These are phyloP conservation scores for Cranoglanis bouderius DNA, from an alignment of 2,113 vertebrate species.

Conservation along the genomic window DNA sequence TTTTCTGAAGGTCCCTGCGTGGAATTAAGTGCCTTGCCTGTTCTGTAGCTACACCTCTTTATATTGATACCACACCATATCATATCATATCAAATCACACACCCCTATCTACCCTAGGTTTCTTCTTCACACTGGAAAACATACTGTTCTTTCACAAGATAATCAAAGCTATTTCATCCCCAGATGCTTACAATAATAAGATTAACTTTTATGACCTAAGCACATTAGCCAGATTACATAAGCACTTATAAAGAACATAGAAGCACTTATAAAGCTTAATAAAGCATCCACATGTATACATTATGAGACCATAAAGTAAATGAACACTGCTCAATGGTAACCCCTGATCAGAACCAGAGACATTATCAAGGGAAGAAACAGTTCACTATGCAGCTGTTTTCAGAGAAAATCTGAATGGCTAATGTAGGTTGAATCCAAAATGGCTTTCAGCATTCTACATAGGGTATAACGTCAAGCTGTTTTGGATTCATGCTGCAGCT, in stretches of 20 bases:
- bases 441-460: neutral
- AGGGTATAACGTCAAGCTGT: neutral
- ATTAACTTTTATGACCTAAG: neutral
- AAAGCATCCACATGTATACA: neutral
- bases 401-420: neutral
- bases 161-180: neutral
- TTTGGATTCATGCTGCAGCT: neutral
- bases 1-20: neutral
- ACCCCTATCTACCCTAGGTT: neutral
- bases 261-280: neutral
- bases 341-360: neutral
- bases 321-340: neutral
- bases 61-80: neutral
- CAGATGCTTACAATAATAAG: neutral
- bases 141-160: neutral
- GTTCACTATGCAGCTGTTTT: neutral
- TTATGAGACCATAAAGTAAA: conserved; percentile 1
- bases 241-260: neutral
- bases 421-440: neutral
- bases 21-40: neutral
- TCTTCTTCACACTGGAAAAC: neutral
- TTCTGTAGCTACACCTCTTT: neutral
- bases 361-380: neutral
- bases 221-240: neutral
- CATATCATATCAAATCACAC: neutral